These are phyloP conservation scores for Oscarella lobularis DNA, from an alignment of 37 sponge, comb jelly and placozoan species.

Conservation along the genomic window DNA sequence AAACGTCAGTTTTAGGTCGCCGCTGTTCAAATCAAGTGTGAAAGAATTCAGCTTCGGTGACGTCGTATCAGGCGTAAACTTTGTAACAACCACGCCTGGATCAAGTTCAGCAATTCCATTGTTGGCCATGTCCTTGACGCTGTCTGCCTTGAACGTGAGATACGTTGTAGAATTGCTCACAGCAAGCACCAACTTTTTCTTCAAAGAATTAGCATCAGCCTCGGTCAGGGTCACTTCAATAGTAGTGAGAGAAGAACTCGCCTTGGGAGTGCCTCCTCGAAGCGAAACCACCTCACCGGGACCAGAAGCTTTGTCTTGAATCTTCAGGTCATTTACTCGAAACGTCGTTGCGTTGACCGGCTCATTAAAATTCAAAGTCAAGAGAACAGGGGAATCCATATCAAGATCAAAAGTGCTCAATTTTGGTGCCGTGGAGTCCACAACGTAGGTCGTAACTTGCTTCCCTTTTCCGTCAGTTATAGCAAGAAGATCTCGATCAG, in stretches of 20 bases:
- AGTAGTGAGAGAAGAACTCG: conserved; percentile 29
- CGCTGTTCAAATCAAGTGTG: conserved; percentile 18
- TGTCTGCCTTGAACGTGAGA: conserved; percentile 25
- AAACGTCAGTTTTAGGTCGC: conserved; percentile 4
- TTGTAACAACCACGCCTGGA: conserved; percentile 11
- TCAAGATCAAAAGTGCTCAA: conserved; percentile 42
- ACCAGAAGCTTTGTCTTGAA: conserved; percentile 31
- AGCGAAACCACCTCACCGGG: not conserved
- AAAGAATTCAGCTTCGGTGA: conserved; percentile 36
- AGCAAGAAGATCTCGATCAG: conserved; percentile 28
- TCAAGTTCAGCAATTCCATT: conserved; percentile 20
- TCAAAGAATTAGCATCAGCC: conserved; percentile 48
- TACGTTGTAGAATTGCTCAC: conserved; percentile 40
- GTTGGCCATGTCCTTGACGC: conserved; percentile 36
- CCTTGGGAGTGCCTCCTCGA: conserved; percentile 22
- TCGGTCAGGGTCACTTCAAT: conserved; percentile 20
- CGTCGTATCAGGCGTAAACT: conserved; percentile 57
- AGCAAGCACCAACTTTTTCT: conserved; percentile 22
- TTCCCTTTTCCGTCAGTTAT: conserved; percentile 74
- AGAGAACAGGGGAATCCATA: conserved; percentile 21
- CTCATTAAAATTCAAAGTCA: conserved; percentile 59
- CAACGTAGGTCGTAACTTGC: conserved; percentile 10
- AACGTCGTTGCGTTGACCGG: conserved; percentile 35
- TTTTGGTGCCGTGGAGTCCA: conserved; percentile 35
- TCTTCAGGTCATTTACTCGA: conserved; percentile 6